Evolutionary conservation across 92 coral and sea anemone species (phyloP).

Genomic region (Bergia puertoricense): DNA sequence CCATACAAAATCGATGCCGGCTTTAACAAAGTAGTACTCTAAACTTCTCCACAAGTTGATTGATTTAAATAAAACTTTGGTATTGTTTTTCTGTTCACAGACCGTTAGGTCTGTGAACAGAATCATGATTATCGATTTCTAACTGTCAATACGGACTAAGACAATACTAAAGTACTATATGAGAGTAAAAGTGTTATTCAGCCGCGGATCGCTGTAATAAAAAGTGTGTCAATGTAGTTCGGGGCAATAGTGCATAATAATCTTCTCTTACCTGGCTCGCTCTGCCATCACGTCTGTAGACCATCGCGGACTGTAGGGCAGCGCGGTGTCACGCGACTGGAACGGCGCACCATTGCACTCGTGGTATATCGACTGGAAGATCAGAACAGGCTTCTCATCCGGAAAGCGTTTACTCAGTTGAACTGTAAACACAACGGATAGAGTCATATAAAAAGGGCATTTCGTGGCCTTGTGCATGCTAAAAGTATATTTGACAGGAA

Average conservation of each 20-base stretch:
- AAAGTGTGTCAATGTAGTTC: neutral
- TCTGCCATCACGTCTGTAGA: slow-evolving; percentile 77
- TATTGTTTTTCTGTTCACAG: too few species aligned
- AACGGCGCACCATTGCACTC: slow-evolving; percentile 71
- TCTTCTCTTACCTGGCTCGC: slow-evolving; percentile 70
- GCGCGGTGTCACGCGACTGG: slow-evolving; percentile 57
- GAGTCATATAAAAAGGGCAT: neutral
- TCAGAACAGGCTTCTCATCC: slow-evolving; percentile 79
- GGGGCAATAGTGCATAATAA: too few species aligned
- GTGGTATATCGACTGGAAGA: slow-evolving; percentile 89
- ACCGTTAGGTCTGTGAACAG: too few species aligned
- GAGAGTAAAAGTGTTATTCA: neutral
- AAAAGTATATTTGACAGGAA: too few species aligned
- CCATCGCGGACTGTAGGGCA: slow-evolving; percentile 96
- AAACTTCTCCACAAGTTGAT: too few species aligned
- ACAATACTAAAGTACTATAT: neutral
- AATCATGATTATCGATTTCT: too few species aligned
- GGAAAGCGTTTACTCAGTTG: slow-evolving; percentile 78
- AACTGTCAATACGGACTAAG: too few species aligned
- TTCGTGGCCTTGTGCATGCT: too few species aligned
- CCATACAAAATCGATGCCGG: too few species aligned
- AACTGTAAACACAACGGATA: slow-evolving; percentile 50
- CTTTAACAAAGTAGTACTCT: too few species aligned
- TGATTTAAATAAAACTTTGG: too few species aligned
- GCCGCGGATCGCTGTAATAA: neutral